These are phyloP conservation scores for Tethya wilhelma DNA, from an alignment of 37 sponge, comb jelly and placozoan genomes.

Conservation along the genomic window DNA sequence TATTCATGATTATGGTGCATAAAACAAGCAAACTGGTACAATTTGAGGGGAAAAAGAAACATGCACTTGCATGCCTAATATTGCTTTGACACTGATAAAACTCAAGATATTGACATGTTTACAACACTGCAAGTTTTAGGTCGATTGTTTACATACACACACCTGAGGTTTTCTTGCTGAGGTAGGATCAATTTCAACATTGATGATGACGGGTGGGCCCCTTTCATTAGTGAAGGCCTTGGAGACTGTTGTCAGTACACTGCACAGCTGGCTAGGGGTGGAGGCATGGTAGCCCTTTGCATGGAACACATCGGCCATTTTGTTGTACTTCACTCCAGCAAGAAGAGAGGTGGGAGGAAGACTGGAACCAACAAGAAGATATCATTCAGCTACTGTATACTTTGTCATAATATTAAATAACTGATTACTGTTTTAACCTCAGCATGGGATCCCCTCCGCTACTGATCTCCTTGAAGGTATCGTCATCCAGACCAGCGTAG, in stretches of 20 bases:
- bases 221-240: constrained; percentile 26
- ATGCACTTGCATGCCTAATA: too few relatives aligned
- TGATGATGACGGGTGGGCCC: constrained; percentile 62
- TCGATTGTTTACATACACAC: background rate
- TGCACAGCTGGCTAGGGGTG: constrained; percentile 55
- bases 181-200: constrained; percentile 69
- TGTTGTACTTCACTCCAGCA: constrained; percentile 64
- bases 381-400: background rate
- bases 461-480: constrained; percentile 43
- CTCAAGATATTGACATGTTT: too few relatives aligned
- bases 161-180: constrained; percentile 85
- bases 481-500: constrained; percentile 67
- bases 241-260: constrained; percentile 32
- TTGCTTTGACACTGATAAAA: background rate
- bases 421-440: constrained; percentile 1
- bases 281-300: constrained; percentile 57
- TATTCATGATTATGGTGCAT: background rate
- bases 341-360: constrained; percentile 78
- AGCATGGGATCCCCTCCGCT: constrained; percentile 18
- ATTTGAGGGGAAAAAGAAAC: too few relatives aligned
- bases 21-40: too few relatives aligned
- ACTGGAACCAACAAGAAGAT: constrained; percentile 28
- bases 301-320: constrained; percentile 75
- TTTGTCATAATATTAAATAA: background rate
- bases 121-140: too few relatives aligned